Evolutionary conservation across 2,888 invertebrate species (phyloP), one percentile per base, ranked within the genome.

Genomic region (Gastracanthus pulcherrimus): DNA sequence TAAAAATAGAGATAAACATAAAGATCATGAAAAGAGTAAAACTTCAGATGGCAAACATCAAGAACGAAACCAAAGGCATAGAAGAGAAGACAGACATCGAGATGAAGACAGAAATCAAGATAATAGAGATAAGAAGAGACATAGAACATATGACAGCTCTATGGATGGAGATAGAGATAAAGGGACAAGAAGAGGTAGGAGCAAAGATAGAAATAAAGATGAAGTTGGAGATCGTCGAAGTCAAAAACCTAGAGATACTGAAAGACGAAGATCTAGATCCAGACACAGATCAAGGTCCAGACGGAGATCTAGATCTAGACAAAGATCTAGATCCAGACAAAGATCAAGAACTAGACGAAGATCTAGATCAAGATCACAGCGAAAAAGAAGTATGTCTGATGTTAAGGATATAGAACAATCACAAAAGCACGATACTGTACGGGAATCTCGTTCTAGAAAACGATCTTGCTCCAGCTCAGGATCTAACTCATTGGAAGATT

Each of bases 401-500:
- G n/a, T 58, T 13, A 11, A 16, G 16, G 3, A 48, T 48, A 48
- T 48, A 48, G 16, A 23, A 7, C 23, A 26, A 26, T 4, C 5
- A 75, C 84, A 88, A 80, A 86, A 84, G 88, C 92, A 84, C 89
- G 38, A 41, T 16, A 55, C 23, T 2, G 58, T 26, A 6, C 26
- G 34, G 31, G 64, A 55, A 62, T 72, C 66, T 29, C 38, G 13
- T 29, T 60, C 69, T 19, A 86, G 86, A 23, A 48, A 67, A 9
- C 62, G 41, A 5, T 80, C 80, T 29, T 86, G 86, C 51, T 89
- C 89, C 0, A 87, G 86, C 71, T 89, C 89, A 0, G 87, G 92
- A 86, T 93, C 93, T 41, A 93, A 93, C 36, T 66, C 75, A 3
- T 45, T 34, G n/a, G 92, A 92, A 78, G 93, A 93, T 84, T 91